Evolutionary conservation across 2,113 vertebrate genomes (phyloP), one percentile per base, ranked within the genome.

Genomic region (Spea multiplicata): DNA sequence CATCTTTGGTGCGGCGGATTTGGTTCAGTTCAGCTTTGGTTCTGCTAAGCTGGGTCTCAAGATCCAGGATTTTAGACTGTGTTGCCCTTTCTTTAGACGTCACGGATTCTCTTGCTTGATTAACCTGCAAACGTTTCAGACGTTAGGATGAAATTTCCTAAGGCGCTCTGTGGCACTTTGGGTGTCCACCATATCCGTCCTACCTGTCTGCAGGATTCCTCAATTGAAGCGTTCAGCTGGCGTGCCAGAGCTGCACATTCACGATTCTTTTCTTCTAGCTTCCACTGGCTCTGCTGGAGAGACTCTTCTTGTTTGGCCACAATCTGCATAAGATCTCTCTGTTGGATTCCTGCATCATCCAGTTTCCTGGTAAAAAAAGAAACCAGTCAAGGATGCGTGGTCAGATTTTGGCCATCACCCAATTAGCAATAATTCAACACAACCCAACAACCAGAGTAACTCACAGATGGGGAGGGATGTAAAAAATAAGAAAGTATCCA

Each of bases 251-350:
- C 81, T 30, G 90, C 90, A 13, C 95, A 95, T n/a, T 98, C 96
- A 5, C 88, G 88, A 0, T 89, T 93, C 83, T 95, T 98, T 74
- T 97, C 96, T 59, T 99, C 95, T 62, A 98, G 82, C 3, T 88
- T 87, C 69, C 94, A 84, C 87, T 96, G 96, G 75, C 91, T 93
- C 83, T 90, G 91, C 57, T 93, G 93, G 81, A 97, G 92, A 0
- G 91, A 90, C 75, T 98, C 94, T 75, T 99, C 96, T 6, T 94
- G 91, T 81, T 98, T 96, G 69, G 93, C 85, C 61, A 98, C 90
- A 57, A 96, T 91, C 66, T 92, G 93, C 61, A 94, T 89, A 83
- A 98, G 94, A 83, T 97, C 94, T 72, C 91, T 84, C 86, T 96
- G 98, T 90, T 97, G 95, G 80, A 90, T 82, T 6, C 75, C 89